Conservation (phyloP, 2,797 vertebrate genomes). For the Artibeus jamaicensis region DNA sequence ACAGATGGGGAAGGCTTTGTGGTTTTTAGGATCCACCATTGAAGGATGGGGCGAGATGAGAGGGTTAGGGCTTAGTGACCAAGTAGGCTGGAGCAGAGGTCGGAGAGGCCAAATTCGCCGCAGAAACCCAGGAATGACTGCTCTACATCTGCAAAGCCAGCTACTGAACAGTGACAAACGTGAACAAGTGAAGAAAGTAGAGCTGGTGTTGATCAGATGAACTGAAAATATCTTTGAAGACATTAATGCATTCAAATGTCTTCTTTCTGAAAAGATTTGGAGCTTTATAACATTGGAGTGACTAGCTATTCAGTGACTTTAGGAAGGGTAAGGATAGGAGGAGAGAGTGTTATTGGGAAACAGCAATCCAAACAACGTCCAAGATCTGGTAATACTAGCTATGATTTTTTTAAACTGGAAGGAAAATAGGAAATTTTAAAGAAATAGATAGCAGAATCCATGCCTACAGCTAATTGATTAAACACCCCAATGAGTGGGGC, state of each 20-base stretch:
- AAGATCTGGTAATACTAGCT: neutral
- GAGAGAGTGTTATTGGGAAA: neutral
- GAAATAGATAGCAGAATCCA: neutral
- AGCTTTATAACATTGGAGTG: neutral
- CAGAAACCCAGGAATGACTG: neutral
- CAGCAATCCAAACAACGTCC: neutral
- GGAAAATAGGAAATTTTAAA: constrained; percentile 12
- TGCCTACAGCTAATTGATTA: neutral
- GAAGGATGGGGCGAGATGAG: neutral
- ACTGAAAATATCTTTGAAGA: neutral
- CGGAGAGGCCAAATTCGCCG: neutral
- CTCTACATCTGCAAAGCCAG: neutral
- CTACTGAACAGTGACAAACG: neutral
- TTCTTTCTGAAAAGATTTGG: neutral
- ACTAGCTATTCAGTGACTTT: neutral
- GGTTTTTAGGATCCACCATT: neutral
- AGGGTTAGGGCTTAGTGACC: neutral
- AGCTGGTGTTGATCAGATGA: neutral
- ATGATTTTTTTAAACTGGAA: neutral
- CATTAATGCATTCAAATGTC: neutral
- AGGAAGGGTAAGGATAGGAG: neutral
- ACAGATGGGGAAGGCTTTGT: neutral
- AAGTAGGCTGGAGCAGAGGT: neutral
- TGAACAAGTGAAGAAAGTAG: neutral
- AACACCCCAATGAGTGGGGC: neutral